Evolutionary conservation across 2,797 vertebrate genomes (phyloP), one percentile per base, ranked within the genome.

Genomic region (Oryzias sinensis): DNA sequence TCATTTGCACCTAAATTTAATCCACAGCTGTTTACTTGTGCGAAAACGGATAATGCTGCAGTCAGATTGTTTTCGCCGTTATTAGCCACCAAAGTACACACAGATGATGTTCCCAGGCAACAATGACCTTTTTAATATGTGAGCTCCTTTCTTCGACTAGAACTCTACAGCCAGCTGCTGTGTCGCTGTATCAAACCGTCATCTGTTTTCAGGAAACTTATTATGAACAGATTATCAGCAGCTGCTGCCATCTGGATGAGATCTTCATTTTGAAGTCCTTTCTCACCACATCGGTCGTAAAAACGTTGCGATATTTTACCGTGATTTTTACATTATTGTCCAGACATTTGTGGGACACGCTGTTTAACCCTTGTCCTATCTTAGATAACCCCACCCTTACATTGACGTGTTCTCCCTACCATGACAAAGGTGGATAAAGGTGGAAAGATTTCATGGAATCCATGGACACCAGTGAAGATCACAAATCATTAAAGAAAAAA

Each of bases 31-130:
- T 37, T 37, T 13, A 13, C 13, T 24, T 48, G 50, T 46, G 57
- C 33, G 44, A 49, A 25, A 52, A 49, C 53, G 60, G 17, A 42
- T 20, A 18, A 48, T 6, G 25, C 70, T 60, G 54, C 44, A 14
- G 2, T 14, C 17, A 5, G 14, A 13, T 55, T 72, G 59, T 53
- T 58, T 22, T n/a, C 5, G 1, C 49, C 29, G 0, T 43, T 69
- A 44, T 66, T 56, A 37, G 16, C 5, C 25, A 27, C n/a, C n/a
- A 40, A 25, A 6, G 18, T 33, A 3, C 16, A 47, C 47, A 56
- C 67, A 69, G 65, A 72, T 67, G 46, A 70, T 57, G 42, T 54
- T 61, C 57, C 45, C n/a, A 0, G 45, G n/a, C 45, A 62, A 62
- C 63, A 53, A 16, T 53, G 53, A 58, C 42, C 58, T 70, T 49